Evolutionary conservation across 2,797 vertebrate genomes (phyloP).

Genomic region (Rhincodon typus): DNA sequence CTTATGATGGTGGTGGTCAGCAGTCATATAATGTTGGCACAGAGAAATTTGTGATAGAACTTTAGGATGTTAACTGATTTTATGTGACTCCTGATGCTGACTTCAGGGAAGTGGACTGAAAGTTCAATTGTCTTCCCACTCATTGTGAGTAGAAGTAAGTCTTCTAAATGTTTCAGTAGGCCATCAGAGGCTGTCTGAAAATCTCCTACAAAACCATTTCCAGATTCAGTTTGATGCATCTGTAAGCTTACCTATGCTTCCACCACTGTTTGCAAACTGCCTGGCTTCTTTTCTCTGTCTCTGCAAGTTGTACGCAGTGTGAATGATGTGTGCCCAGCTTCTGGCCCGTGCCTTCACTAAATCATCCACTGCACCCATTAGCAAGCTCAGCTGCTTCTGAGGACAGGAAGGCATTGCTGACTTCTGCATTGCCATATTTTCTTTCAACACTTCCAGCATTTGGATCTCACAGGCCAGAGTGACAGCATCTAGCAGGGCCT

Average conservation of each 20-base stretch:
- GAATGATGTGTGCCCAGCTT: conserved; percentile 58
- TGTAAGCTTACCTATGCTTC: conserved; percentile 57
- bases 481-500: conserved; percentile 63
- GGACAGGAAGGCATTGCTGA: conserved; percentile 42
- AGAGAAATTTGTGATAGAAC: not conserved
- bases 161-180: not conserved
- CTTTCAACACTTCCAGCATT: conserved; percentile 53
- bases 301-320: conserved; percentile 61
- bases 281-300: conserved; percentile 54
- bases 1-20: not conserved
- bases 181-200: not conserved
- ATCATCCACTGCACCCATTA: conserved; percentile 55
- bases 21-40: not conserved
- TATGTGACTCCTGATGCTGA: not conserved
- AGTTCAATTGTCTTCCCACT: not conserved
- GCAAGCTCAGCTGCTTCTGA: not conserved
- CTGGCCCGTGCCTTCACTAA: conserved; percentile 56
- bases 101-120: not conserved
- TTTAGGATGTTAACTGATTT: not conserved
- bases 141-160: not conserved
- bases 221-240: not conserved
- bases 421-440: conserved; percentile 48
- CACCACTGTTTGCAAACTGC: conserved; percentile 55
- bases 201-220: too few relatives aligned
- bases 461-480: conserved; percentile 58